Conservation (phyloP, 2,113 vertebrate species). For the Notarius lentiginosus region DNA sequence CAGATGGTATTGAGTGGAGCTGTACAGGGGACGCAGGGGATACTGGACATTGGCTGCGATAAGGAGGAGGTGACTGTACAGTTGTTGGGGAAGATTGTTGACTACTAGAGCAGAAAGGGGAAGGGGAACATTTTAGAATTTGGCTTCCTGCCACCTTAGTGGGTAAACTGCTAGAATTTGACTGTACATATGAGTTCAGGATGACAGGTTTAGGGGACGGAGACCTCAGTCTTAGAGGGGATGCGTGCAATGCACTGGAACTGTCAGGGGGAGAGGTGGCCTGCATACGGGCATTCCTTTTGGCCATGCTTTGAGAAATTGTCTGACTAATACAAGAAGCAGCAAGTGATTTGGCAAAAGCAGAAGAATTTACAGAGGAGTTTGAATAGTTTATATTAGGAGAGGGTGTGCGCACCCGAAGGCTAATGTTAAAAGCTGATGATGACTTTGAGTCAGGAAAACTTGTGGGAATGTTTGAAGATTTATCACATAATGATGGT, state of each 20-base stretch:
- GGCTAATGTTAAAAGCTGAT: slow-evolving; percentile 47
- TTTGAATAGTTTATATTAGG: slow-evolving; percentile 48
- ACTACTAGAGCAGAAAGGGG: slow-evolving; percentile 46
- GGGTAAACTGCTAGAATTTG: neutral
- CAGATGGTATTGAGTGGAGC: slow-evolving; percentile 13
- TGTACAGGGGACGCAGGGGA: slow-evolving; percentile 44
- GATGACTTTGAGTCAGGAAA: slow-evolving; percentile 2
- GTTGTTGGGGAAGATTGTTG: slow-evolving; percentile 51
- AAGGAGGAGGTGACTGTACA: slow-evolving; percentile 43
- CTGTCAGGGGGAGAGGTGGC: slow-evolving; percentile 13
- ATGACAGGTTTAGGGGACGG: slow-evolving; percentile 60
- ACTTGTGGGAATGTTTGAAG: neutral
- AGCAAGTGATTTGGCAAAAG: slow-evolving; percentile 76
- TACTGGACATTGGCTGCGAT: slow-evolving; percentile 35
- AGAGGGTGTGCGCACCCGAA: slow-evolving; percentile 50
- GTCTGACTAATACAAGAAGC: slow-evolving; percentile 84
- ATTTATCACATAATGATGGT: slow-evolving; percentile 20
- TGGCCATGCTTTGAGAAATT: slow-evolving; percentile 80
- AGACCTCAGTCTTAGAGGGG: slow-evolving; percentile 46
- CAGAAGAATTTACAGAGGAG: slow-evolving; percentile 61
- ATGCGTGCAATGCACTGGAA: slow-evolving; percentile 15
- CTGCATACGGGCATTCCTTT: slow-evolving; percentile 53
- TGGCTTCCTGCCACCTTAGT: slow-evolving; percentile 46
- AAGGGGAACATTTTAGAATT: slow-evolving; percentile 37
- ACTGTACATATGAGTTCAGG: slow-evolving; percentile 10